These are phyloP conservation scores for Sebastes vulpes DNA, from an alignment of 2,797 vertebrate genomes.

Conservation along the genomic window DNA sequence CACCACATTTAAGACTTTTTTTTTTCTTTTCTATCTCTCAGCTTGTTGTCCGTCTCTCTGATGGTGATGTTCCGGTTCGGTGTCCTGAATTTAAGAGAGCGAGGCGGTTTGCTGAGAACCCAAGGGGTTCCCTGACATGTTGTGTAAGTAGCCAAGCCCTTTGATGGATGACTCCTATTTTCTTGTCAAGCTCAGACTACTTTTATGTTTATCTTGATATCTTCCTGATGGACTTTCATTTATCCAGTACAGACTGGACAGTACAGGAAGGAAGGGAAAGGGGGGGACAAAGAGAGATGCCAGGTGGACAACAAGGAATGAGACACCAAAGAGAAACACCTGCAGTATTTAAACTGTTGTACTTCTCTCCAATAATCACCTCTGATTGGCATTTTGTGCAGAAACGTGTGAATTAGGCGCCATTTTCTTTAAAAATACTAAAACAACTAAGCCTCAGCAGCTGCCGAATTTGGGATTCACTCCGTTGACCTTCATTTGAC, in stretches of 20 bases:
- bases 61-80: conserved; percentile 68
- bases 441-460: neutral
- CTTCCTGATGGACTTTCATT: conserved; percentile 80
- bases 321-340: neutral
- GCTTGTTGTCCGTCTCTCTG: conserved; percentile 36
- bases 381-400: neutral
- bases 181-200: conserved; percentile 81
- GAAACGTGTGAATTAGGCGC: neutral
- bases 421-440: neutral
- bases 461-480: neutral
- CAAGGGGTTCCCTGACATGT: conserved; percentile 74
- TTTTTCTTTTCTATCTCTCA: neutral
- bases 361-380: neutral
- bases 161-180: conserved; percentile 88
- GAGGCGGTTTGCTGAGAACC: conserved; percentile 44
- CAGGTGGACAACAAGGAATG: neutral
- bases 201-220: conserved; percentile 86
- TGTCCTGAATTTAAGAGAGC: conserved; percentile 64
- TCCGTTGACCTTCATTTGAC: conserved; percentile 29
- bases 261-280: conserved; percentile 21
- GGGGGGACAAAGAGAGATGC: conserved; percentile 10
- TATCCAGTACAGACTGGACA: conserved; percentile 60
- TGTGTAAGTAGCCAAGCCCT: conserved; percentile 72
- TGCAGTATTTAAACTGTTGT: neutral
- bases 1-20: neutral